Evolutionary conservation across 2,888 invertebrate species (phyloP), one percentile per base, ranked within the genome.

Genomic region (Apamea epomidion): DNA sequence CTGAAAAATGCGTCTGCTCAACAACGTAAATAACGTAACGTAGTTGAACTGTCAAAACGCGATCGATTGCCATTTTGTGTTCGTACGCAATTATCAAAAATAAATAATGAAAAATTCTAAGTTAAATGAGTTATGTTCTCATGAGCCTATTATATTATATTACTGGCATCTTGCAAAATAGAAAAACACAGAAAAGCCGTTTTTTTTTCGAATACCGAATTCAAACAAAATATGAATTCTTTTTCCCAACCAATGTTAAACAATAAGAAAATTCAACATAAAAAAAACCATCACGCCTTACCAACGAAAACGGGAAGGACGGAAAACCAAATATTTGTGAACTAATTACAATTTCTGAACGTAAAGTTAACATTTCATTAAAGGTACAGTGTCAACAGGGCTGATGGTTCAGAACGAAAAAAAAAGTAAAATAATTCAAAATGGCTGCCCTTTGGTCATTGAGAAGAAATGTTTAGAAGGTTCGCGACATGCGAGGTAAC

Each of bases 341-440:
- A 90, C 91, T 93, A 93, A 93, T 93, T 93, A 93, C 91, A 92
- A 92, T 92, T 92, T 92, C 89, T 83, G 87, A 91, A 90, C 87
- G 90, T 78, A 88, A 91, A 92, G 93, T 93, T 93, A 91, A 92
- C 93, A 92, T 93, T 93, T 93, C 92, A 93, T 93, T 93, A 93
- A 84, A 83, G 86, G 88, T 84, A 76, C 87, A 80, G 87, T 91
- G 91, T 91, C 92, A 92, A 93, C 91, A 91, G 68, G 76, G 60
- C 87, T 68, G 86, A 86, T 87, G 85, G 80, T 87, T 73, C 80
- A 71, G 80, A 84, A 80, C 74, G 76, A 80, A 87, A 88, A 76
- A 32, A 75, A 80, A 80, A 80, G 81, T 73, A 77, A 87, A 88
- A 82, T 87, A 74, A 90, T 90, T 88, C 81, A 85, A 89, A 84